Evolutionary conservation across 2,113 vertebrate genomes (phyloP).

Genomic region (Thinocorus orbignyianus): DNA sequence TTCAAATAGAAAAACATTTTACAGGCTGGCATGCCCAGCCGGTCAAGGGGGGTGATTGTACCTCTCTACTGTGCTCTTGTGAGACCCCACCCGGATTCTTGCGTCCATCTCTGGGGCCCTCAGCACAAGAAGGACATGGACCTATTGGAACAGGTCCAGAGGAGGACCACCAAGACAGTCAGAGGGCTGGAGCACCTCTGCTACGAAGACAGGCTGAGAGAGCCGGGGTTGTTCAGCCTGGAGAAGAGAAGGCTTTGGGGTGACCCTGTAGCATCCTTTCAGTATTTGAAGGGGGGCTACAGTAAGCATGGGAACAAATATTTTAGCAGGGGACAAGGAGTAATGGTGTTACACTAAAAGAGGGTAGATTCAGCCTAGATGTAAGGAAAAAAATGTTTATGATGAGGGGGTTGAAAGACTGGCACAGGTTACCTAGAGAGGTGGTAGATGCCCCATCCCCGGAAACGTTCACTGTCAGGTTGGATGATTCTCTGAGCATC

Average conservation of each 20-base stretch:
- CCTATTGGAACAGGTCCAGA: neutral
- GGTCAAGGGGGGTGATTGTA: rapidly evolving
- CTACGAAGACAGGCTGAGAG: rapidly evolving
- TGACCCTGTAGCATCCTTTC: neutral
- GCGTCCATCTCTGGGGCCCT: neutral
- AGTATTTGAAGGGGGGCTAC: neutral
- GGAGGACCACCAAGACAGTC: neutral
- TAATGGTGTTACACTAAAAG: neutral
- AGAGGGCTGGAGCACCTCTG: neutral
- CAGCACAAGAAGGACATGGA: too few relatives aligned
- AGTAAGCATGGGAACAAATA: neutral
- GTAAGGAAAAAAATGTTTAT: neutral
- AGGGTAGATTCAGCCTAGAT: neutral
- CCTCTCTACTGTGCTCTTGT: rapidly evolving
- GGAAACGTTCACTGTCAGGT: too few relatives aligned
- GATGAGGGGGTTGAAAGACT: rapidly evolving
- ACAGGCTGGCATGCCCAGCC: neutral
- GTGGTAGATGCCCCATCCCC: neutral
- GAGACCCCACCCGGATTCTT: neutral
- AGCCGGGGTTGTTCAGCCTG: neutral
- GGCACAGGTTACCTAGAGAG: neutral
- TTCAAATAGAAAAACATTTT: neutral
- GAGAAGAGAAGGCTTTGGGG: neutral
- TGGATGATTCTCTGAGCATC: neutral
- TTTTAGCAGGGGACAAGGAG: neutral